These are phyloP conservation scores for Brienomyrus longianalis DNA, from an alignment of 2,113 vertebrate species.

Conservation along the genomic window DNA sequence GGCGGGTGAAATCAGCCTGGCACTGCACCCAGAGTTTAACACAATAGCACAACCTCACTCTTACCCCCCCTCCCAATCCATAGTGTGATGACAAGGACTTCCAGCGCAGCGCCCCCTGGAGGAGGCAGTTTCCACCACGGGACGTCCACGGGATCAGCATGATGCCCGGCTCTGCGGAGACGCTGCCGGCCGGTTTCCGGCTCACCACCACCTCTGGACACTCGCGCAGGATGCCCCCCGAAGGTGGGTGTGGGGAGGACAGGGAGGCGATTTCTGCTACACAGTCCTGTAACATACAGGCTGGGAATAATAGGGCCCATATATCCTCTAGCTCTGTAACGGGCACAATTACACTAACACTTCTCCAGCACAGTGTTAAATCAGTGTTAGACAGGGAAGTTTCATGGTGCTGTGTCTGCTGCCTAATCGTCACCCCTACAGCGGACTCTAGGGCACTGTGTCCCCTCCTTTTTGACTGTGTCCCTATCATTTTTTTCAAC, in stretches of 20 bases:
- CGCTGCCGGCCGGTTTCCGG: slow-evolving; percentile 90
- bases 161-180: slow-evolving; percentile 97
- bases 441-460: not conserved
- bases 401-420: not conserved
- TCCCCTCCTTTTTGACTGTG: slow-evolving; percentile 39
- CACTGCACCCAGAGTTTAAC: not conserved
- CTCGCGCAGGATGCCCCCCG: slow-evolving; percentile 80
- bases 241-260: slow-evolving; percentile 61
- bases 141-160: slow-evolving; percentile 96
- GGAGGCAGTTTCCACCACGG: slow-evolving; percentile 87
- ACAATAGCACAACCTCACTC: not conserved
- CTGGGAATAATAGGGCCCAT: not conserved
- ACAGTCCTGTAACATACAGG: not conserved
- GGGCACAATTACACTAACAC: not conserved
- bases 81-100: slow-evolving; percentile 71
- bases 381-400: not conserved
- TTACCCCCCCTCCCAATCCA: not conserved
- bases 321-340: not conserved
- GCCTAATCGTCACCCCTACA: not conserved
- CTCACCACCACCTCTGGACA: slow-evolving; percentile 87
- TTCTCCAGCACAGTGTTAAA: not conserved
- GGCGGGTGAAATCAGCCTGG: no score
- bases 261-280: not conserved
- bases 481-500: slow-evolving; percentile 53
- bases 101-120: slow-evolving; percentile 82